phyloP scores from a whole-genome alignment of 2,113 vertebrate genomes.

The Tyrannus savana region DNA sequence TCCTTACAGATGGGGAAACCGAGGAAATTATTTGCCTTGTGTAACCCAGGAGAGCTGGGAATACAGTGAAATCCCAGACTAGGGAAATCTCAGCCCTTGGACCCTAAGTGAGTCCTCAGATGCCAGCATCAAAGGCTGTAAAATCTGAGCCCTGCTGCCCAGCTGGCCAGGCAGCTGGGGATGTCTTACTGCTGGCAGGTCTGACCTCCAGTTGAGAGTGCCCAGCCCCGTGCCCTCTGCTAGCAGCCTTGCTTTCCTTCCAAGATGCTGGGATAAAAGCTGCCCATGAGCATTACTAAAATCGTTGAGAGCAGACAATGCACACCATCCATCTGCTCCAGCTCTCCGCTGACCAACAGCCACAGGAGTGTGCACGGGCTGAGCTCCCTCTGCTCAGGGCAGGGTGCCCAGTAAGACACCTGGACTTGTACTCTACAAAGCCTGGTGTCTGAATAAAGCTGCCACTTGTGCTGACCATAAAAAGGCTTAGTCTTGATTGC shows the following conservation, averaged over 20 bases:
- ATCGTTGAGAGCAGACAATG: background rate
- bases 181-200: background rate
- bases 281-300: background rate
- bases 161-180: background rate
- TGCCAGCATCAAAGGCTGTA: background rate
- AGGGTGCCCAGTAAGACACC: background rate
- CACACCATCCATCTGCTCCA: background rate
- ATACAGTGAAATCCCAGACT: background rate
- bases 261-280: background rate
- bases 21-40: background rate
- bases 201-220: background rate
- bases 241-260: background rate
- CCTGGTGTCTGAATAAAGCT: fast-evolving
- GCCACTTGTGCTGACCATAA: background rate
- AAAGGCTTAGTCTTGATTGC: background rate
- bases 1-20: background rate
- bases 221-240: background rate
- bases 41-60: background rate
- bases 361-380: fast-evolving
- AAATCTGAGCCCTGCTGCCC: background rate
- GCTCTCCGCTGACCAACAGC: background rate
- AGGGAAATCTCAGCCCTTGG: background rate
- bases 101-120: background rate
- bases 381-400: background rate
- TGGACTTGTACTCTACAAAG: background rate